These are phyloP conservation scores for Diadema setosum DNA, from an alignment of 35 echinoderm and acorn worm genomes.

Conservation along the genomic window DNA sequence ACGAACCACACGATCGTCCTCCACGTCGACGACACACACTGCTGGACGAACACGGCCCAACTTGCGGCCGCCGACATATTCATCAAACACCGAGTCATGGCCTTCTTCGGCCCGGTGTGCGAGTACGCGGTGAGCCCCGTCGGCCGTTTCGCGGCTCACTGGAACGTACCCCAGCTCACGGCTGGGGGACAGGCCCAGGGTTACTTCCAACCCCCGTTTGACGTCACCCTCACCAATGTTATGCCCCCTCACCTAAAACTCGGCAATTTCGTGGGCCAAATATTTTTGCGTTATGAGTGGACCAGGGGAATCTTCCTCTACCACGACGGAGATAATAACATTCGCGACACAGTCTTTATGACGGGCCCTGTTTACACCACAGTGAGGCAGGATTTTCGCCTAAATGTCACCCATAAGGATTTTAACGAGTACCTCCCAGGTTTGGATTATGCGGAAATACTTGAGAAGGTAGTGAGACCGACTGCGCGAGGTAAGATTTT, in stretches of 20 bases:
- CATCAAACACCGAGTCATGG: constrained; percentile 16
- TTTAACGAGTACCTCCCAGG: not conserved
- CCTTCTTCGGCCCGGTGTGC: constrained; percentile 67
- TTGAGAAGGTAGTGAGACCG: not conserved
- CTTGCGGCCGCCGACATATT: constrained; percentile 46
- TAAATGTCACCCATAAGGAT: not conserved
- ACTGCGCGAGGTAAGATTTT: constrained; percentile 39
- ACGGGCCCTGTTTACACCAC: not conserved
- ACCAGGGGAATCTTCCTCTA: constrained; percentile 10
- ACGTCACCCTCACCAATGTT: constrained; percentile 29
- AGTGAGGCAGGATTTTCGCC: not conserved
- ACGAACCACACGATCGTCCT: constrained; percentile 8
- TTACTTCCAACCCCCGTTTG: not conserved
- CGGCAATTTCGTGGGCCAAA: not conserved
- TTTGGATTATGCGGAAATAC: constrained; percentile 25
- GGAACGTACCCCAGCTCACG: constrained; percentile 72
- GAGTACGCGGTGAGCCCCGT: constrained; percentile 52
- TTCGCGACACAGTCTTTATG: constrained; percentile 3
- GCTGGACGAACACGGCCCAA: constrained; percentile 17
- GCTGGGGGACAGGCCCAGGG: constrained; percentile 55
- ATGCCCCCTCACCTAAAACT: constrained; percentile 21
- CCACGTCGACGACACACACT: constrained; percentile 32
- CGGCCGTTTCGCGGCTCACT: constrained; percentile 55
- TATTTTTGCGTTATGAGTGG: constrained; percentile 21
- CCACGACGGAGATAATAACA: constrained; percentile 30